phyloP scores from a whole-genome alignment of 1,140 invertebrate genomes.

The Brachionus rubens region DNA sequence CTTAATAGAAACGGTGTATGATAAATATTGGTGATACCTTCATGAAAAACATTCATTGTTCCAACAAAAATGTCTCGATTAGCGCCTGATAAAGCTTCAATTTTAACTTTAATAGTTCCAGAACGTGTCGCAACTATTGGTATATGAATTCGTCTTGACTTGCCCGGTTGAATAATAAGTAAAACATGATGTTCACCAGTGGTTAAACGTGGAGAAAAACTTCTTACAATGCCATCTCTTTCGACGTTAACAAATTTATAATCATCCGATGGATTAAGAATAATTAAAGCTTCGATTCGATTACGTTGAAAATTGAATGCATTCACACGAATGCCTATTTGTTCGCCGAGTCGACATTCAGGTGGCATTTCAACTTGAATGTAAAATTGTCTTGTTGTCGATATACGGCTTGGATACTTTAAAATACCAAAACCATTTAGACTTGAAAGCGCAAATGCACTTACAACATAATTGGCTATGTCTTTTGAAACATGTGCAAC shows the following conservation, averaged over 20 bases:
- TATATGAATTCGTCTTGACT: constrained; percentile 26
- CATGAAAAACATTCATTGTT: constrained; percentile 65
- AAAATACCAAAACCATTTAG: constrained; percentile 80
- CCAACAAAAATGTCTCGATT: background rate
- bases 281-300: constrained; percentile 71
- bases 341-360: constrained; percentile 79
- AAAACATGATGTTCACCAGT: constrained; percentile 34
- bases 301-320: constrained; percentile 72
- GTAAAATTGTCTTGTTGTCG: too few species aligned
- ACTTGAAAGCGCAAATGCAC: constrained; percentile 82
- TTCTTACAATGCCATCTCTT: constrained; percentile 75
- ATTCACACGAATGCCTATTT: constrained; percentile 82
- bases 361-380: constrained; percentile 89
- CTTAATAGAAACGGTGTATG: constrained; percentile 87
- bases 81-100: constrained; percentile 7
- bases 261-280: constrained; percentile 78
- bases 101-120: background rate
- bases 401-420: constrained; percentile 66
- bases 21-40: constrained; percentile 82
- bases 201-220: constrained; percentile 65
- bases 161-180: constrained; percentile 8
- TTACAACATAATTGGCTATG: constrained; percentile 86
- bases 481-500: constrained; percentile 76
- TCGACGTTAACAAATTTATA: constrained; percentile 90
- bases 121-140: constrained; percentile 50